Conservation (phyloP, 30 jellyfish, hydroid and myxozoan species). For the Hydractinia symbiolongicarpus region DNA sequence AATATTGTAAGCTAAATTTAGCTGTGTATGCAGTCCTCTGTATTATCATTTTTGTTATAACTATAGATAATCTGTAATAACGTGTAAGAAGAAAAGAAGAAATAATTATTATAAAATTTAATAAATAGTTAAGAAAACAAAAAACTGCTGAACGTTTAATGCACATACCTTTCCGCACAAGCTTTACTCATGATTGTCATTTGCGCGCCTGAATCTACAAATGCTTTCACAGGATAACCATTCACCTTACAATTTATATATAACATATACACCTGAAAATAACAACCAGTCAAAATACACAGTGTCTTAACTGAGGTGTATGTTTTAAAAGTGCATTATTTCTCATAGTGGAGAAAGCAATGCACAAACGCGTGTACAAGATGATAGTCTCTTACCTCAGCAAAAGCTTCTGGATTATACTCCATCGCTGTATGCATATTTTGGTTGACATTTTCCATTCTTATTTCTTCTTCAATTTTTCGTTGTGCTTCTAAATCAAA, state of each 20-base stretch:
- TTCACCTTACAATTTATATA: conserved; percentile 83
- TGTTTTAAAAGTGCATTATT: too few species aligned
- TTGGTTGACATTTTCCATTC: conserved; percentile 93
- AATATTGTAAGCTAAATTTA: too few species aligned
- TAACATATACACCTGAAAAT: conserved; percentile 85
- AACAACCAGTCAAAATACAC: neutral
- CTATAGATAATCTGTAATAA: too few species aligned
- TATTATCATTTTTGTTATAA: too few species aligned
- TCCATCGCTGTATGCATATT: conserved; percentile 99
- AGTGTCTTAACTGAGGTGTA: too few species aligned
- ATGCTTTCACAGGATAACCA: conserved; percentile 98
- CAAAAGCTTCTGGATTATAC: conserved; percentile 91
- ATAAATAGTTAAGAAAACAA: neutral
- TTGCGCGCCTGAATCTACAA: conserved; percentile 99
- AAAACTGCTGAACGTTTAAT: neutral
- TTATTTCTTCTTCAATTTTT: conserved; percentile 87
- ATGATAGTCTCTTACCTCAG: conserved; percentile 29
- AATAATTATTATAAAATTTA: neutral
- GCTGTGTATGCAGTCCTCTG: too few species aligned
- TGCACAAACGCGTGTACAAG: too few species aligned
- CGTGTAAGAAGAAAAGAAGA: neutral
- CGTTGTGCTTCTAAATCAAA: conserved; percentile 90
- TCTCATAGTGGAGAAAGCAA: too few species aligned
- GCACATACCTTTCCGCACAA: conserved; percentile 80
- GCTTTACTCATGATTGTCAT: conserved; percentile 96